A percentile compares a stretch with the other conserved stretches of the same genome.
Conservation (phyloP, 1,140 invertebrate genomes). For the Copidosoma floridanum region DNA sequence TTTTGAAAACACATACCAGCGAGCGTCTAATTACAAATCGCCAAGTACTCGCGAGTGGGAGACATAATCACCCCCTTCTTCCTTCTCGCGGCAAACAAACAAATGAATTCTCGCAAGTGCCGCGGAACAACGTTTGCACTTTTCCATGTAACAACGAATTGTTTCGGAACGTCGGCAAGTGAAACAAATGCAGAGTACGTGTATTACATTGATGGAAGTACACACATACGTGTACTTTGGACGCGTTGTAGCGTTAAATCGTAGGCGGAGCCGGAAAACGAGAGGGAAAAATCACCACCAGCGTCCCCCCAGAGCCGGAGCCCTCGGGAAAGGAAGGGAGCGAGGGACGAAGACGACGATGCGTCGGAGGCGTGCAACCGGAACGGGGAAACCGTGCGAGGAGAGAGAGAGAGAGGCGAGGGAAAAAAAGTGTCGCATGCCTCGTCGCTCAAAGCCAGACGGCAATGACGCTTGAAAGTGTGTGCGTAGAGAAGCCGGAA, state of each 20-base stretch:
- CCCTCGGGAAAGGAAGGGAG: neutral
- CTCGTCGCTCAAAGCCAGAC: neutral
- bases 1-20: no score
- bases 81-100: no score
- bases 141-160: constrained; percentile 3
- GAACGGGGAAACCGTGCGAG: no score
- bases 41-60: no score
- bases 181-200: constrained; percentile 1
- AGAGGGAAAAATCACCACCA: no score
- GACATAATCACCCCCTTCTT: no score
- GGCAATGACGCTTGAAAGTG: constrained; percentile 45
- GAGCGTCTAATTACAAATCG: no score
- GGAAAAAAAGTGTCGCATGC: neutral
- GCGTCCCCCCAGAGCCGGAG: neutral
- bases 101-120: no score
- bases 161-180: neutral
- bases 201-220: no score
- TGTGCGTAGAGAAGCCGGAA: constrained; percentile 18
- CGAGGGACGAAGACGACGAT: neutral
- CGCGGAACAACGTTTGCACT: no score
- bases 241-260: neutral
- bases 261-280: neutral
- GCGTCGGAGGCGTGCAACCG: no score
- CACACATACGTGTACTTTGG: no score
- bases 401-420: neutral